Conservation (phyloP, 2,113 vertebrate genomes). For the Tupaia chinensis region DNA sequence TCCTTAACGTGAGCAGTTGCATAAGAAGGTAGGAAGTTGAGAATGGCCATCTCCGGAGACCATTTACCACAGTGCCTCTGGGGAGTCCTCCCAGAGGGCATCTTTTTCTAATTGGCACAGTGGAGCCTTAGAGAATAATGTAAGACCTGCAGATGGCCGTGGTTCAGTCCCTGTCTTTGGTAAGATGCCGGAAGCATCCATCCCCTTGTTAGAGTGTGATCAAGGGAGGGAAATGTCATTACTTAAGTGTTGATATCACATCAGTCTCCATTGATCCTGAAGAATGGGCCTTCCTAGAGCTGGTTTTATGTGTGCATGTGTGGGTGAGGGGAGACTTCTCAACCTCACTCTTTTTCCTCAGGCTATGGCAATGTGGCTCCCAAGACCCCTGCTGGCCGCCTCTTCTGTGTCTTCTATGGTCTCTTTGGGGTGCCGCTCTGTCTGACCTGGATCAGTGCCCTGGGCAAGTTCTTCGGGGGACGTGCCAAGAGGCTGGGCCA, state of each 20-base stretch:
- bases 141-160: neutral
- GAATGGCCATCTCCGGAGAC: neutral
- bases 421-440: constrained; percentile 97
- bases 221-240: constrained; percentile 13
- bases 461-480: constrained; percentile 99
- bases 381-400: constrained; percentile 94
- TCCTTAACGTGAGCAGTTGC: neutral
- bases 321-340: neutral
- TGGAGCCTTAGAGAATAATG: rapidly evolving
- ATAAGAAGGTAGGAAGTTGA: neutral
- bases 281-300: neutral
- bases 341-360: constrained; percentile 74
- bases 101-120: neutral
- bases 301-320: neutral
- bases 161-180: neutral
- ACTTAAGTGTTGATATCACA: neutral
- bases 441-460: constrained; percentile 97
- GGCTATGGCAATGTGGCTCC: constrained; percentile 98
- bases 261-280: neutral
- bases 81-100: neutral
- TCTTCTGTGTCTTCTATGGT: constrained; percentile 98
- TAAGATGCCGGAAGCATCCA: neutral
- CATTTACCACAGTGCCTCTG: neutral
- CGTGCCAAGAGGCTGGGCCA: constrained; percentile 97
- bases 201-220: neutral